phyloP scores from a whole-genome alignment of 1,140 invertebrate species.

The Heliconius hewitsoni region DNA sequence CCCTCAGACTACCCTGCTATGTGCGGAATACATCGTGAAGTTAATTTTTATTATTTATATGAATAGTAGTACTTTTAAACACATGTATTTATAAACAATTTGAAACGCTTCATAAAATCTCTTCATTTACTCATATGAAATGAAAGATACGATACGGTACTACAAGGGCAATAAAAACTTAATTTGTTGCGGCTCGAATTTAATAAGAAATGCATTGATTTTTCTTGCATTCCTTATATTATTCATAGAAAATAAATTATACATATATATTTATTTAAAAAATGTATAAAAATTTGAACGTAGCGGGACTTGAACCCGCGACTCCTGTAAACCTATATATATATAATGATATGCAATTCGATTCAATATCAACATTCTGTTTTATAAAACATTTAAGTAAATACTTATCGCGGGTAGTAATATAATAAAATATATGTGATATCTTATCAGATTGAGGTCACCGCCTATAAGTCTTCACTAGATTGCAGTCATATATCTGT shows the following conservation, averaged over 20 bases:
- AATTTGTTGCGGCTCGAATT: background rate
- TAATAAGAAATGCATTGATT: background rate
- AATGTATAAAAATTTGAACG: no score
- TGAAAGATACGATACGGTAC: background rate
- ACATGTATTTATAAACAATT: background rate
- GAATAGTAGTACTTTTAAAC: background rate
- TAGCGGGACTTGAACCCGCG: no score
- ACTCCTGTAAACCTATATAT: background rate
- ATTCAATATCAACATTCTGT: background rate
- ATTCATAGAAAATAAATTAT: background rate
- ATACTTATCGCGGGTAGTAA: background rate
- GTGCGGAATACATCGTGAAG: no score
- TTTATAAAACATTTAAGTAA: background rate
- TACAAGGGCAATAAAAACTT: background rate
- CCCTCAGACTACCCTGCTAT: no score
- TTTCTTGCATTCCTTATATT: background rate
- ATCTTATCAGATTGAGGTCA: conserved; percentile 35
- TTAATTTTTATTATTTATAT: background rate
- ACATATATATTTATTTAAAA: no score
- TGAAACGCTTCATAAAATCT: background rate
- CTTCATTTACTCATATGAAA: background rate
- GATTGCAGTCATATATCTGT: conserved; percentile 3
- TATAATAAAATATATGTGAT: conserved; percentile 6
- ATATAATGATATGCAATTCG: background rate
- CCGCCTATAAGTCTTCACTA: conserved; percentile 19